Base-by-base conservation (phyloP, 2,113 vertebrate genomes). In the Mus spicilegus region DNA sequence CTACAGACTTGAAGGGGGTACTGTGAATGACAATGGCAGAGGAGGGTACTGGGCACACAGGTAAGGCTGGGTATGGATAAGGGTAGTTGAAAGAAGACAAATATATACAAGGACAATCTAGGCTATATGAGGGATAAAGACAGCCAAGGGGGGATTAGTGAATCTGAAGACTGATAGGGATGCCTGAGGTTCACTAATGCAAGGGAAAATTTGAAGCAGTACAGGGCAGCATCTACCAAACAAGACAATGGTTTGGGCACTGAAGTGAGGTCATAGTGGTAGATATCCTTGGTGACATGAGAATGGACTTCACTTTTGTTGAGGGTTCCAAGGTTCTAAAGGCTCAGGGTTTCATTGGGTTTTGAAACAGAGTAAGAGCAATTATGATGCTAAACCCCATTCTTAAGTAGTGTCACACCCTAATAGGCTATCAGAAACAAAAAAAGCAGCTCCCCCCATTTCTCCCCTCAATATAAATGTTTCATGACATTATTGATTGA, bases 391-490 rank as follows among this genome's bases (percentile, higher is more conserved):
- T 61, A 63, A 46, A 42, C 4, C 81, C 33, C 65, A 3, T 30
- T 78, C 87, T 33, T 54, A 87, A 70, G 36, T 19, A 10, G 54
- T 24, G 26, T 49, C 39, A 73, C 6, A 24, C 61, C 26, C 22
- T 42, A 3, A 69, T 46, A 49, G 11, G 76, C 33, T 76, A 46
- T 9, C 80, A 58, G 69, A 33, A 49, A 63, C 81, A 28, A 72
- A 58, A 58, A 65, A 26, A 96, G 36, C 56, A 81, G 36, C 36
- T 4, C 14, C 8, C 0, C 12, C 77, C 78, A 10, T 49, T 54
- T 89, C 90, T 63, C 14, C 28, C 46, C 70, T 90, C 61, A 39
- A 61, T 94, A 76, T 91, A 94, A 87, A 78, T 12, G 54, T 89
- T 96, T 69, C 30, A 36, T 92, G 19, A 54, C 69, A 0, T 89